These are phyloP conservation scores for Hemiprocne comata DNA, from an alignment of 2,113 vertebrate genomes.

Conservation along the genomic window DNA sequence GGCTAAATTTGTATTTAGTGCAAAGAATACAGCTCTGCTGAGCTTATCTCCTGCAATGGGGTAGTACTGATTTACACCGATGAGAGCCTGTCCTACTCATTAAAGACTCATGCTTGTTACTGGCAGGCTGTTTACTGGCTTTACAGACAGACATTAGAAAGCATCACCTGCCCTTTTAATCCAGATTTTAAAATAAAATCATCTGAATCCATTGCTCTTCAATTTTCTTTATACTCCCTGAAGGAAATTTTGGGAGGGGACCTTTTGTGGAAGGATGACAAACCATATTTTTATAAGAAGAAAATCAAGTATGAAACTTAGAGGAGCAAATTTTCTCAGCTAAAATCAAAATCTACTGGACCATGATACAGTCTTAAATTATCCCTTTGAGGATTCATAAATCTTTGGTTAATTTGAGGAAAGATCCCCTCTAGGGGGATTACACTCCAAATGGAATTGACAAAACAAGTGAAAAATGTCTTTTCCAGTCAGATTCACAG, in stretches of 20 bases:
- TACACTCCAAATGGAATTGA: background rate
- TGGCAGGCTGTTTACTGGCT: background rate
- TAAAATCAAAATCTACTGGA: background rate
- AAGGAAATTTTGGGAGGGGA: background rate
- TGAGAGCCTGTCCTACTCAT: background rate
- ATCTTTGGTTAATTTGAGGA: slow-evolving; percentile 8
- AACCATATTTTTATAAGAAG: background rate
- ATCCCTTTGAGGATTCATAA: background rate
- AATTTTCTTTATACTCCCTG: background rate
- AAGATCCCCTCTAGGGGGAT: background rate
- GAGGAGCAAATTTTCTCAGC: background rate
- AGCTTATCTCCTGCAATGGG: background rate
- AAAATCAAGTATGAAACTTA: background rate
- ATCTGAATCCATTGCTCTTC: background rate
- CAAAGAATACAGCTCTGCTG: background rate
- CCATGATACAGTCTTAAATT: background rate
- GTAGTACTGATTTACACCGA: background rate
- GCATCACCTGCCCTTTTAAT: background rate
- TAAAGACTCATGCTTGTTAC: background rate
- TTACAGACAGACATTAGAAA: background rate
- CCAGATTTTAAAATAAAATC: background rate
- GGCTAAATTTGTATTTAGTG: background rate
- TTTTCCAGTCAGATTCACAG: background rate
- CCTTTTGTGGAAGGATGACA: background rate
- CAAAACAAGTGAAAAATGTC: slow-evolving; percentile 1